Conservation (phyloP, 2,888 invertebrate species). For the Agapetus fuscipes region DNA sequence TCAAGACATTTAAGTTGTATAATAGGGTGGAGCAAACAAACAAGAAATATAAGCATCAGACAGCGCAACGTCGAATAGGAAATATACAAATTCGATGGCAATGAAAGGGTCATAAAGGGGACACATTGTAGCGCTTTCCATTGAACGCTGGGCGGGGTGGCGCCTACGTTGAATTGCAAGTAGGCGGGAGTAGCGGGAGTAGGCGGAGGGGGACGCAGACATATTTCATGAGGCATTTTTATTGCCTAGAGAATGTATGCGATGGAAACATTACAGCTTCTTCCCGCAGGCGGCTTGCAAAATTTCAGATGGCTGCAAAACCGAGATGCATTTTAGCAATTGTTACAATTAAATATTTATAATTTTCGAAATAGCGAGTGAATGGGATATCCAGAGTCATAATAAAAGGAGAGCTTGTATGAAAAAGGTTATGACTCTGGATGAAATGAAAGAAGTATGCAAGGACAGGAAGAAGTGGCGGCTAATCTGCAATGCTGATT, state of each 20-base stretch:
- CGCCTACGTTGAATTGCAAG: too few species aligned
- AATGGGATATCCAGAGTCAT: too few species aligned
- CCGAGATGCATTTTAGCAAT: not conserved
- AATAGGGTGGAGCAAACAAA: too few species aligned
- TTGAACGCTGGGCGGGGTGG: not conserved
- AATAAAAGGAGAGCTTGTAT: too few species aligned
- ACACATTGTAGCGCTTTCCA: conserved; percentile 9
- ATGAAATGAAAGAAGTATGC: too few species aligned
- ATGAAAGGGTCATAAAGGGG: conserved; percentile 13
- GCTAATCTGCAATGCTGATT: too few species aligned
- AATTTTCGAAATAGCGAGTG: too few species aligned
- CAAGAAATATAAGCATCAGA: too few species aligned
- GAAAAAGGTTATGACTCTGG: too few species aligned
- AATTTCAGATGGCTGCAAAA: not conserved
- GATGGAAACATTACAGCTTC: conserved; percentile 13
- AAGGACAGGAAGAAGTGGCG: too few species aligned
- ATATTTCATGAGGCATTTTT: conserved; percentile 19
- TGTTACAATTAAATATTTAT: not conserved
- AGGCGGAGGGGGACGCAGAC: conserved; percentile 4
- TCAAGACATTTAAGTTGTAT: too few species aligned
- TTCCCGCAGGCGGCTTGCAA: conserved; percentile 1
- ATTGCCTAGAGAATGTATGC: conserved; percentile 18
- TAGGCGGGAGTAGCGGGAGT: not conserved
- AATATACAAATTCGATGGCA: conserved; percentile 14
- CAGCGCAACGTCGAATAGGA: too few species aligned